phyloP scores from a whole-genome alignment of 2,113 vertebrate species.

The Gallinago undulata region DNA sequence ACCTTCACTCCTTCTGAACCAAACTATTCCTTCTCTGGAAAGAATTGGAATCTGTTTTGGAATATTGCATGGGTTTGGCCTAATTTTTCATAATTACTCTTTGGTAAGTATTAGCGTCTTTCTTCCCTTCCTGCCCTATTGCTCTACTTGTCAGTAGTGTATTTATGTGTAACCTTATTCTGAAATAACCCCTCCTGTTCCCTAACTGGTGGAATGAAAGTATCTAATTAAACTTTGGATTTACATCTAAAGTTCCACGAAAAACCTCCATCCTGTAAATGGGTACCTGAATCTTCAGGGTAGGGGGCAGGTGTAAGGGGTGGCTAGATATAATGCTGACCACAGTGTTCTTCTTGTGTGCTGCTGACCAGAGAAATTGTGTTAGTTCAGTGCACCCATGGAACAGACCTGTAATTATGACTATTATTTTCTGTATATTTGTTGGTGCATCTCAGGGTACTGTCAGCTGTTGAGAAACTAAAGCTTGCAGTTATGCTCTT shows the following conservation, averaged over 20 bases:
- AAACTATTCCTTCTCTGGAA: not conserved
- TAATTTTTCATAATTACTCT: not conserved
- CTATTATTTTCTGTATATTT: not conserved
- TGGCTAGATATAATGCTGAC: not conserved
- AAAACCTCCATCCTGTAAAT: not conserved
- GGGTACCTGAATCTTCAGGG: not conserved
- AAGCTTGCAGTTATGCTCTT: not conserved
- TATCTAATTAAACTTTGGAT: not conserved
- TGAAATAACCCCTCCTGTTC: not conserved
- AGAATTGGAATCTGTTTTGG: not conserved
- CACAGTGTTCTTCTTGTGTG: not conserved
- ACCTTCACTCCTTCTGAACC: not conserved
- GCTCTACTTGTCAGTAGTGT: not conserved
- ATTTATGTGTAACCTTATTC: not conserved
- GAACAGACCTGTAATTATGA: not conserved
- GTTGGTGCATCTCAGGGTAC: not conserved
- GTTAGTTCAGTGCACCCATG: not conserved
- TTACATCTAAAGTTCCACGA: not conserved
- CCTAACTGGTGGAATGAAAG: not conserved
- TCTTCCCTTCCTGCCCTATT: not conserved
- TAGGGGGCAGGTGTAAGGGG: fast-evolving
- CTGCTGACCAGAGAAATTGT: not conserved
- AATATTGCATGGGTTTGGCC: not conserved
- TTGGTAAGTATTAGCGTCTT: not conserved
- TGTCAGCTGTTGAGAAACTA: not conserved